These are phyloP conservation scores for Drepana falcataria DNA, from an alignment of 2,888 invertebrate genomes.

Conservation along the genomic window DNA sequence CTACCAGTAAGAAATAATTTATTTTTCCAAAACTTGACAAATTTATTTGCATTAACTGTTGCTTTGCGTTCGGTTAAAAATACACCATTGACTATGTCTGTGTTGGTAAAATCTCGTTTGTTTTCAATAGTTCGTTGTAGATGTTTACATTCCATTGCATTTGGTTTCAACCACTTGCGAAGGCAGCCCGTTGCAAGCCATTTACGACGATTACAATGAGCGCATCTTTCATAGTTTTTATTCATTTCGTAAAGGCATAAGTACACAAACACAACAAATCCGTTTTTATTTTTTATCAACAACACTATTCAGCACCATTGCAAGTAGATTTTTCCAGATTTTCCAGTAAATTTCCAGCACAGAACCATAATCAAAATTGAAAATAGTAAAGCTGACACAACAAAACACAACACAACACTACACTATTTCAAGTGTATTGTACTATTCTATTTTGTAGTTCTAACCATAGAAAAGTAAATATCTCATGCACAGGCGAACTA, in stretches of 20 bases:
- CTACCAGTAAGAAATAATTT: slow-evolving; percentile 67
- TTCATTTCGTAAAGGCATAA: slow-evolving; percentile 45
- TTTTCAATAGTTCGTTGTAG: slow-evolving; percentile 64
- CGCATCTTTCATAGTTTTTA: slow-evolving; percentile 71
- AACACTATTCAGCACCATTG: no score
- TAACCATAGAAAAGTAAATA: no score
- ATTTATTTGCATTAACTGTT: slow-evolving; percentile 58
- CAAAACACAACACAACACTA: no score
- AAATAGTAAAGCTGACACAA: no score
- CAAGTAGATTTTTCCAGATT: no score
- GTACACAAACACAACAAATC: slow-evolving; percentile 5
- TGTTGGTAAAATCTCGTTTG: slow-evolving; percentile 61
- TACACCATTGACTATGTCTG: slow-evolving; percentile 63
- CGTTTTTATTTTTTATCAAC: slow-evolving; percentile 7
- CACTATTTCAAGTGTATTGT: no score
- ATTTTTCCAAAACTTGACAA: slow-evolving; percentile 72
- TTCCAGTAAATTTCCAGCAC: no score
- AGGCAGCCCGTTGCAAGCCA: slow-evolving; percentile 71
- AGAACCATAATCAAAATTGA: no score
- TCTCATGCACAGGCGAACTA: no score
- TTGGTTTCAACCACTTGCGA: slow-evolving; percentile 70
- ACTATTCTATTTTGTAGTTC: no score
- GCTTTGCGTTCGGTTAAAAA: slow-evolving; percentile 62
- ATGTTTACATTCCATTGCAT: slow-evolving; percentile 70
- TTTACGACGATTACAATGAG: slow-evolving; percentile 68